A percentile compares a stretch with the other conserved stretches of the same genome.
Conservation (phyloP, 2,113 vertebrate species). For the Corynorhinus townsendii region DNA sequence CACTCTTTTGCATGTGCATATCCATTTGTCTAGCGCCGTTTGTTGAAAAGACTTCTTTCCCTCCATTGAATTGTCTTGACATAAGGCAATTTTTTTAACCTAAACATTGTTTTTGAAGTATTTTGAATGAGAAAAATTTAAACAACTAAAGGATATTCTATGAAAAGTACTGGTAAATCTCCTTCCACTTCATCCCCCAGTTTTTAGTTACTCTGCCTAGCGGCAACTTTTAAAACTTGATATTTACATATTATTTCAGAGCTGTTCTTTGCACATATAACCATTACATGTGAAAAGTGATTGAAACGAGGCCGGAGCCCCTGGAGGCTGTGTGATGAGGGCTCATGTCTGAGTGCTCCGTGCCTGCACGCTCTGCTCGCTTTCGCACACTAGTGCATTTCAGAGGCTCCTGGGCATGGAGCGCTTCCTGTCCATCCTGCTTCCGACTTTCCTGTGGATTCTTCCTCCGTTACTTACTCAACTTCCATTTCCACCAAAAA, state of each 20-base stretch:
- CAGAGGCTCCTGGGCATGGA: background rate
- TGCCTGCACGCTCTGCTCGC: accelerated
- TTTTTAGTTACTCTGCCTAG: background rate
- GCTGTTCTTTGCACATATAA: background rate
- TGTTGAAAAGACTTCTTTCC: background rate
- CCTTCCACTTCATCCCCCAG: background rate
- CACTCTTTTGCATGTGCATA: background rate
- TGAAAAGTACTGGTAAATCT: background rate
- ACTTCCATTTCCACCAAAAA: background rate
- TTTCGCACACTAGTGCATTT: accelerated
- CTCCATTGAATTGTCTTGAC: background rate
- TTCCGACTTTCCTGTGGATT: background rate
- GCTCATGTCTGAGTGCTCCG: background rate
- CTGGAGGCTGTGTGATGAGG: background rate
- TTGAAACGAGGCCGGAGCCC: background rate
- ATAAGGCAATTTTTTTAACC: background rate
- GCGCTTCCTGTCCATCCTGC: background rate
- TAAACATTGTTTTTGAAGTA: background rate
- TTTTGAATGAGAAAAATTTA: slow-evolving; percentile 18
- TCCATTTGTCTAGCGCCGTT: background rate
- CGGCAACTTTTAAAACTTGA: background rate
- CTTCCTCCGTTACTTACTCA: background rate
- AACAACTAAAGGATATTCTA: background rate
- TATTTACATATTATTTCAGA: background rate
- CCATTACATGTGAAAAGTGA: background rate